A percentile compares a stretch with the other conserved stretches of the same genome.
Evolutionary conservation across 1,140 invertebrate genomes (phyloP).

Genomic region (Stenopsyche tienmushanensis): DNA sequence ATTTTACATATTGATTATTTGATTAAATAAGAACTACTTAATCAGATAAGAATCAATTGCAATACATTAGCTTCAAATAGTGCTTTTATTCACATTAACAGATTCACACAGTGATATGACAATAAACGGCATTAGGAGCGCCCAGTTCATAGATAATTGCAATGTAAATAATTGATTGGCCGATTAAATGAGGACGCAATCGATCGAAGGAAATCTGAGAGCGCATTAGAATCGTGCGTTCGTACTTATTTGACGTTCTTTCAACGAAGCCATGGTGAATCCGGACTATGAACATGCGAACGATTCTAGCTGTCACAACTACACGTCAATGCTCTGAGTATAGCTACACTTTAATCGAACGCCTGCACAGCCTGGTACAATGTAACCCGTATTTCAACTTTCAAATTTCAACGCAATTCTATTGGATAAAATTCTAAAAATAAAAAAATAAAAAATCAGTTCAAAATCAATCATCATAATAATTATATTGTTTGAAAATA

Average conservation of each 20-base stretch:
- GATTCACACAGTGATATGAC: no score
- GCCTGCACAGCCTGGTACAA: constrained; percentile 20
- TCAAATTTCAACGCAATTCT: constrained; percentile 14
- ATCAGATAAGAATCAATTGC: background rate
- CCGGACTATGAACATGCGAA: no score
- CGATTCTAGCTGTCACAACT: constrained; percentile 36
- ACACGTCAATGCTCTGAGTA: constrained; percentile 36
- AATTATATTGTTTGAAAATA: constrained; percentile 18
- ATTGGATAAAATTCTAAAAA: background rate
- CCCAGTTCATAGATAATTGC: no score
- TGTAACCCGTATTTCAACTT: constrained; percentile 39
- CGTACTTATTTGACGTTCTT: constrained; percentile 74
- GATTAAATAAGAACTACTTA: background rate
- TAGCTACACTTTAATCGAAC: no score
- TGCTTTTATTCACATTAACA: no score
- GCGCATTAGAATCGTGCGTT: no score
- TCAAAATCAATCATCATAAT: background rate
- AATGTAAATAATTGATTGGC: no score
- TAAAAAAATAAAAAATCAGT: background rate
- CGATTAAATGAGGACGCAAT: no score
- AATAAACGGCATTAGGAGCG: no score
- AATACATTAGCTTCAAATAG: no score
- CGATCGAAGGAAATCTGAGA: no score
- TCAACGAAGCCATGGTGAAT: constrained; percentile 63
- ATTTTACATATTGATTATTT: background rate